phyloP scores from a whole-genome alignment of 2,797 vertebrate species.

The Selene dorsalis region DNA sequence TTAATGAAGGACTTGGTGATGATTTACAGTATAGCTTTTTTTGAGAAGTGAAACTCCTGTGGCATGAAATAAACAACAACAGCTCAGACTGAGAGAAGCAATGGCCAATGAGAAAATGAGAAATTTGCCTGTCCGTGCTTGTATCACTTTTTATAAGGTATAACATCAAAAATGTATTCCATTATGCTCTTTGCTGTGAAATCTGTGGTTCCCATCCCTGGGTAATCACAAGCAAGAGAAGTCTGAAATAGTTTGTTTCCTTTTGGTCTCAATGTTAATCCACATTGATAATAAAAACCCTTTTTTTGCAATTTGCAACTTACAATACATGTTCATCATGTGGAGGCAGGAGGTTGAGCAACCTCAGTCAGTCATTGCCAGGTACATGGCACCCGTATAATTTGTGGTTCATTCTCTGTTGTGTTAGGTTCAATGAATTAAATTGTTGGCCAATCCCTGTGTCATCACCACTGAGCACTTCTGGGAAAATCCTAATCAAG shows the following conservation, averaged over 20 bases:
- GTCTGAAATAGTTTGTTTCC: neutral
- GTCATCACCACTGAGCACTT: constrained; percentile 51
- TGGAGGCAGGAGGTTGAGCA: neutral
- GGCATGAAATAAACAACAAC: constrained; percentile 15
- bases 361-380: constrained; percentile 3
- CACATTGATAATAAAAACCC: neutral
- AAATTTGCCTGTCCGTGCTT: constrained; percentile 5
- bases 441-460: constrained; percentile 50
- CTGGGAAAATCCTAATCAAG: constrained; percentile 70
- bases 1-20: constrained; percentile 34
- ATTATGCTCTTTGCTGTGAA: neutral
- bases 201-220: neutral
- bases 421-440: constrained; percentile 26
- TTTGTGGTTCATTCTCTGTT: constrained; percentile 17
- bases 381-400: neutral
- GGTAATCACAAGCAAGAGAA: neutral
- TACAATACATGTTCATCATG: neutral
- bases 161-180: neutral
- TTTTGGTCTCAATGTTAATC: constrained; percentile 3
- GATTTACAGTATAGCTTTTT: constrained; percentile 8
- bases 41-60: constrained; percentile 25
- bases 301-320: neutral
- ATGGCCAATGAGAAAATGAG: neutral
- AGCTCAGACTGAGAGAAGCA: neutral
- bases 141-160: neutral